Base-by-base conservation (phyloP, 2,797 vertebrate genomes). In the Leptodactylus fallax region DNA sequence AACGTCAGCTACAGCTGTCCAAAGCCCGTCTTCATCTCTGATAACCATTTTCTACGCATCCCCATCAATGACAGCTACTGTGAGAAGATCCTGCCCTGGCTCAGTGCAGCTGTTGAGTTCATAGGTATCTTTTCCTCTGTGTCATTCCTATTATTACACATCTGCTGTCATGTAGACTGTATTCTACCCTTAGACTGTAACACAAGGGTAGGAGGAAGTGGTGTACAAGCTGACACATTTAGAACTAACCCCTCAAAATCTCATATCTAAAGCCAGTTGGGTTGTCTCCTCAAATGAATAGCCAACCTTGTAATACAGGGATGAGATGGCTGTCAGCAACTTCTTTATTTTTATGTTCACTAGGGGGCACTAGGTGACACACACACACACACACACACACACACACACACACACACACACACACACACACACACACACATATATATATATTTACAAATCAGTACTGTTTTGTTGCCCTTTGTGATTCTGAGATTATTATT, bases 61-160 rank as follows among this genome's bases (percentile, higher is more conserved):
- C 90, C 90, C 13, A 86, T 91, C 82, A 90, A 90, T 11, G 90
- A 91, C 87, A 91, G 90, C 76, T 91, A 91, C 90, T 90, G 90
- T 65, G 90, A 91, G 61, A 90, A 90, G 79, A 90, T 91, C 79
- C 82, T 91, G 55, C 90, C 90, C 25, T 91, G 90, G 90, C 87
- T 91, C 6, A 81, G 47, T 76, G 85, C 87, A 63, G 87, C 90
- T 49, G 90, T 91, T 55, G 90, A 90, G 76, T 91, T 90, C 79
- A 91, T 91, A 89, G 90, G 90, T 91, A 90, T 21, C 16, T 55
- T 45, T 61, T 45, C 36, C 36, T 7, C 27, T 21, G 21, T 65
- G 78, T 60, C 60, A 81, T 81, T 65, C 36, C 79, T 81, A 81
- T 65, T 81, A 65, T 21, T 58, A 49, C 5, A 53, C 17, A 77